phyloP scores from a whole-genome alignment of 2,888 invertebrate genomes.

The Zygogramma bicolorata region DNA sequence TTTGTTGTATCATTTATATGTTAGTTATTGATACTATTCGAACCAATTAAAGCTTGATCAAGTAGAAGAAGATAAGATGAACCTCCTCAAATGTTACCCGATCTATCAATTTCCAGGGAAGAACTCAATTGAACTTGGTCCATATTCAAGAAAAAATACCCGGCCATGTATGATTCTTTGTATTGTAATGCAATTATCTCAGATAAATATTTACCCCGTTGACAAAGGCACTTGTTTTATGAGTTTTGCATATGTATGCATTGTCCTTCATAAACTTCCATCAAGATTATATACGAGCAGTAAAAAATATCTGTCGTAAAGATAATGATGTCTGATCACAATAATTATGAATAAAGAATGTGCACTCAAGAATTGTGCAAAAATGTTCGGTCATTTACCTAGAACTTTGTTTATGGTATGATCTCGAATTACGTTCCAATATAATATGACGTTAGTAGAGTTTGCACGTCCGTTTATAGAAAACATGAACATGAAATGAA shows the following conservation, averaged over 20 bases:
- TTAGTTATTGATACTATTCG: too few species aligned
- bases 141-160: too few species aligned
- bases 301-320: neutral
- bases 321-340: neutral
- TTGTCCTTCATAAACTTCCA: neutral
- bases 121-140: too few species aligned
- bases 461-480: neutral
- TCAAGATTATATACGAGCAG: neutral
- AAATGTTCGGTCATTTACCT: neutral
- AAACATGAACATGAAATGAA: neutral
- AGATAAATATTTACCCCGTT: neutral
- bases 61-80: too few species aligned
- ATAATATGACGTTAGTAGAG: neutral
- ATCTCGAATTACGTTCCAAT: neutral
- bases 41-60: too few species aligned
- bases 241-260: neutral
- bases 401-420: neutral
- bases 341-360: neutral
- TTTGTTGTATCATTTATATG: too few species aligned
- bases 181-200: neutral
- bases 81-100: too few species aligned
- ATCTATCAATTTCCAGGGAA: too few species aligned
- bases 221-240: neutral
- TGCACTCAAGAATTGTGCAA: neutral
- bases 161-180: too few species aligned